Percentiles rank a stretch among this genome's conserved stretches.
These are phyloP conservation scores for Chionoecetes opilio DNA, from an alignment of 1,140 invertebrate genomes.

Conservation along the genomic window DNA sequence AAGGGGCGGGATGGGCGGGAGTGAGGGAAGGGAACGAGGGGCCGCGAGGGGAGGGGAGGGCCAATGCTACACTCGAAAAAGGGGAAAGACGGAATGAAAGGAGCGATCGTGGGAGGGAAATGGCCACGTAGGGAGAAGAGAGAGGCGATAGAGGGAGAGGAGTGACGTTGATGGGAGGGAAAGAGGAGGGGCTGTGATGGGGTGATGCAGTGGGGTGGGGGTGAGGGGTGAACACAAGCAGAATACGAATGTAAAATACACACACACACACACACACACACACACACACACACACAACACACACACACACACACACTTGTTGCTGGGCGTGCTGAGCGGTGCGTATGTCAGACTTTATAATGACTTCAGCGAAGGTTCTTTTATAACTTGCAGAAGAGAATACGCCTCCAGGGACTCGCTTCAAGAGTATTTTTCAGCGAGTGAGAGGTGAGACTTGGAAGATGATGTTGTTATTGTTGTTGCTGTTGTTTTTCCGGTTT, in stretches of 20 bases:
- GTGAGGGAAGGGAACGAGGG: background rate
- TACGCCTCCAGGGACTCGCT: background rate
- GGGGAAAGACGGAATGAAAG: background rate
- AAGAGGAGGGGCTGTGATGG: background rate
- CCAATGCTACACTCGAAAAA: background rate
- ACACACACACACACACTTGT: background rate
- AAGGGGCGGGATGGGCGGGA: background rate
- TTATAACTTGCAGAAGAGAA: background rate
- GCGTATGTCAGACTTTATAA: constrained; percentile 7
- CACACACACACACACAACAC: background rate
- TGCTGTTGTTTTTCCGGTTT: background rate
- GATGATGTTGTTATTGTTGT: background rate
- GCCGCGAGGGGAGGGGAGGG: background rate
- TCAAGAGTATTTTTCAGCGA: background rate
- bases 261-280: no score
- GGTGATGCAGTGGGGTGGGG: background rate
- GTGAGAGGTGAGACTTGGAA: background rate
- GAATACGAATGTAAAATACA: background rate
- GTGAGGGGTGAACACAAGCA: background rate
- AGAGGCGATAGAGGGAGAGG: background rate
- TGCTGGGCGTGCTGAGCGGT: background rate
- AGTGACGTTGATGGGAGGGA: background rate
- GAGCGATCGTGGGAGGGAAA: constrained; percentile 1
- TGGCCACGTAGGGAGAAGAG: background rate
- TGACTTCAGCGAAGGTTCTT: background rate